phyloP scores from a whole-genome alignment of 2,797 vertebrate genomes.

The Anabacerthia variegaticeps region DNA sequence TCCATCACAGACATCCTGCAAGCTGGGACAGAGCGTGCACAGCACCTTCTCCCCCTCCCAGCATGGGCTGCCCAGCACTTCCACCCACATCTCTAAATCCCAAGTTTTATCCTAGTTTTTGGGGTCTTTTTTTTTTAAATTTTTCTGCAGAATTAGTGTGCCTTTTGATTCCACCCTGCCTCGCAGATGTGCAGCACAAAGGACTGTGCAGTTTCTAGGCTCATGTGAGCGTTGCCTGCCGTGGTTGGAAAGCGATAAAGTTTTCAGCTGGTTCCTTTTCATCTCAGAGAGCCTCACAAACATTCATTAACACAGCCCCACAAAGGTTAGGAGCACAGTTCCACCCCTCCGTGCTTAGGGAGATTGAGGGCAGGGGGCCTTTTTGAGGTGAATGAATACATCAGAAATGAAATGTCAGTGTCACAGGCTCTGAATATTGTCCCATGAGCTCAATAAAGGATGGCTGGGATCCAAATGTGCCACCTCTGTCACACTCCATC shows the following conservation, averaged over 20 bases:
- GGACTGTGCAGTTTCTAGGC: neutral
- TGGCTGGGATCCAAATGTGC: neutral
- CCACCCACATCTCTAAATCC: neutral
- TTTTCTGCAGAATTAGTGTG: neutral
- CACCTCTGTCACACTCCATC: neutral
- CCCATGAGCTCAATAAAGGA: neutral
- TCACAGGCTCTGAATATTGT: neutral
- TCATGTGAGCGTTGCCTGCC: neutral
- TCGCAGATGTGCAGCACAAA: neutral
- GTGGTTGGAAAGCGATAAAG: neutral
- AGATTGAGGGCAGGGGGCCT: neutral
- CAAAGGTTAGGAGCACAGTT: neutral
- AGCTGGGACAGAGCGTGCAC: neutral
- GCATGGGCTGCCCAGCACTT: neutral
- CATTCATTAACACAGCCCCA: neutral
- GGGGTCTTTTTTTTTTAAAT: neutral
- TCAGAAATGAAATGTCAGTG: neutral
- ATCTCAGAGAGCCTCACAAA: neutral
- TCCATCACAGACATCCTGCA: too few species aligned
- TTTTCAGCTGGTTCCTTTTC: neutral
- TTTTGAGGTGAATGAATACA: neutral
- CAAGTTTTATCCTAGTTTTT: neutral
- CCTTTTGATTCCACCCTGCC: neutral
- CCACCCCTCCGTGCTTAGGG: neutral
- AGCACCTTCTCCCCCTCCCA: neutral